Conservation (phyloP, 2,888 invertebrate genomes). For the Fissipunctia ypsillon region DNA sequence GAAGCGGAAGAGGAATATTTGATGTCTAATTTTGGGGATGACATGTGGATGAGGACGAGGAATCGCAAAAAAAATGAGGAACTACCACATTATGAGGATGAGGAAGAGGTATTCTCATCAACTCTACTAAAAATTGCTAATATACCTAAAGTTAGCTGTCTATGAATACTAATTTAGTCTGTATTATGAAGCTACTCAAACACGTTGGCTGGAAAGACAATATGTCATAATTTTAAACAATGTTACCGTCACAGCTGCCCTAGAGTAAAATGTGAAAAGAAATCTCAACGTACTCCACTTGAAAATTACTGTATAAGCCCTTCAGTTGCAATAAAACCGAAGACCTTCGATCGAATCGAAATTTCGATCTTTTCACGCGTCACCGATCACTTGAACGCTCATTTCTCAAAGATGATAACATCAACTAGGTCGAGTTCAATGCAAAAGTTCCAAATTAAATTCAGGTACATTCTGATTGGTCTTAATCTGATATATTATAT, state of each 20-base stretch:
- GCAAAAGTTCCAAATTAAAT: slow-evolving; percentile 61
- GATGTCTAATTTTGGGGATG: too few relatives aligned
- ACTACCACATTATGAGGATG: too few relatives aligned
- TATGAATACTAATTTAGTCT: background rate
- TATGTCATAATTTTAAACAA: too few relatives aligned
- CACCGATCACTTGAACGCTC: slow-evolving; percentile 30
- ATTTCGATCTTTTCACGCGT: slow-evolving; percentile 39
- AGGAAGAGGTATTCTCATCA: too few relatives aligned
- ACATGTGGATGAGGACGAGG: too few relatives aligned
- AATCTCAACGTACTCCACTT: background rate
- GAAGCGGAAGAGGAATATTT: too few relatives aligned
- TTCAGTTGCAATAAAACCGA: slow-evolving; percentile 27
- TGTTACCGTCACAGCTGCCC: background rate
- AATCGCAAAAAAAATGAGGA: too few relatives aligned
- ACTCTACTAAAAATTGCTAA: too few relatives aligned
- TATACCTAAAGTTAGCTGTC: background rate
- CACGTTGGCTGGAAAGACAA: background rate
- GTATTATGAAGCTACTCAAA: background rate
- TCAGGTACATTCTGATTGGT: slow-evolving; percentile 68
- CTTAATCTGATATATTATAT: slow-evolving; percentile 71
- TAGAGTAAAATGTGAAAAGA: slow-evolving; percentile 25
- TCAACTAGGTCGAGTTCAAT: slow-evolving; percentile 52
- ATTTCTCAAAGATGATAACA: slow-evolving; percentile 56
- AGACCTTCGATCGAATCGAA: slow-evolving; percentile 21
- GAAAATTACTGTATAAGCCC: slow-evolving; percentile 30